phyloP scores from a whole-genome alignment of 2,113 vertebrate species.

The Silurus glanis region DNA sequence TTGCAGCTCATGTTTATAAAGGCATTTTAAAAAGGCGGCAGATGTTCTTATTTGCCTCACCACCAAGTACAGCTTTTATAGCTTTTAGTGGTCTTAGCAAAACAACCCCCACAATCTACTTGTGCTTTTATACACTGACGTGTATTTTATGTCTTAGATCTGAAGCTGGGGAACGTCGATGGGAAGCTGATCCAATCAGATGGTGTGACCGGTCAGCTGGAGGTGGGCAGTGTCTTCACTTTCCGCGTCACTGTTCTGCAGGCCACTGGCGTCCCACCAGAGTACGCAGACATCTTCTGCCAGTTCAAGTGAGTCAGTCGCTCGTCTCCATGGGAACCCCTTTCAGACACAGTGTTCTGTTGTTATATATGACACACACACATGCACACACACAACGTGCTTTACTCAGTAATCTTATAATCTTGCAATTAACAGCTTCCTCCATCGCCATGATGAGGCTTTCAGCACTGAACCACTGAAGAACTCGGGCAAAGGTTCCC shows the following conservation, averaged over 20 bases:
- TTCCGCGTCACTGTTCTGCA: slow-evolving; percentile 97
- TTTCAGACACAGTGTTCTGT: slow-evolving; percentile 2
- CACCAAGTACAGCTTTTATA: background rate
- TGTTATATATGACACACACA: slow-evolving; percentile 21
- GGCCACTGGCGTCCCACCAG: slow-evolving; percentile 86
- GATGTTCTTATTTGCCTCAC: background rate
- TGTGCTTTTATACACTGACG: background rate
- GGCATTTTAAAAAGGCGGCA: background rate
- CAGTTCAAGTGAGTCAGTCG: slow-evolving; percentile 93
- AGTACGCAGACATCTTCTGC: slow-evolving; percentile 98
- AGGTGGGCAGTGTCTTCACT: slow-evolving; percentile 91
- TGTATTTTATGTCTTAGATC: slow-evolving; percentile 71
- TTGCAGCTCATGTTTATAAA: background rate
- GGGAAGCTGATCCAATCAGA: slow-evolving; percentile 83
- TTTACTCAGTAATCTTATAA: slow-evolving; percentile 32
- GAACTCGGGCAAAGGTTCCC: slow-evolving; percentile 88
- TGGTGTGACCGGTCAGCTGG: slow-evolving; percentile 81
- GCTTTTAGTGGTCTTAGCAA: background rate
- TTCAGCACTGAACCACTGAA: slow-evolving; percentile 98
- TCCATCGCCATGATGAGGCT: slow-evolving; percentile 96
- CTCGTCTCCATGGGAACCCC: slow-evolving; percentile 28
- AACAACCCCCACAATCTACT: background rate
- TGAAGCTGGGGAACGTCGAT: slow-evolving; percentile 84
- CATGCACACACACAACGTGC: slow-evolving; percentile 12
- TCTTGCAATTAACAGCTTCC: slow-evolving; percentile 77